Evolutionary conservation across 2,797 vertebrate species (phyloP).

Genomic region (Cyclura pinguis): DNA sequence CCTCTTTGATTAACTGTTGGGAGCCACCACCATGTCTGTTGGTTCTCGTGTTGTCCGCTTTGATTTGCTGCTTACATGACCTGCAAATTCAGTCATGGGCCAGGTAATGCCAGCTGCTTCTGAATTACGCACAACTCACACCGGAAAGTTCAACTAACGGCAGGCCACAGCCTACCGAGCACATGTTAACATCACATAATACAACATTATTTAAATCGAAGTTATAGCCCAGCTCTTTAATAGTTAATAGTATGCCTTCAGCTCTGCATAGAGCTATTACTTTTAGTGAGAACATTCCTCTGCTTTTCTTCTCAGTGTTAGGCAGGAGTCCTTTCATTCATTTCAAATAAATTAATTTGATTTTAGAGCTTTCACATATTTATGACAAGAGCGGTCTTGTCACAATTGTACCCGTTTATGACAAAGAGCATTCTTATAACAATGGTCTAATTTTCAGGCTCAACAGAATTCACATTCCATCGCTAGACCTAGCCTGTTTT

Average conservation of each 20-base stretch:
- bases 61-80: conserved; percentile 8
- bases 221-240: too few relatives aligned
- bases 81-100: conserved; percentile 15
- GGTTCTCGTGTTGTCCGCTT: neutral
- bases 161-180: neutral
- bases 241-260: neutral
- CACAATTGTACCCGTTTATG: neutral
- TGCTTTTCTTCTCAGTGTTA: neutral
- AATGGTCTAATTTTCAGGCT: neutral
- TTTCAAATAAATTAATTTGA: neutral
- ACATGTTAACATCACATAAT: neutral
- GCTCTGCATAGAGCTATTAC: neutral
- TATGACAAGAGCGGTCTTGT: neutral
- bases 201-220: neutral
- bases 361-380: neutral
- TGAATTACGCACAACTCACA: neutral
- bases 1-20: conserved; percentile 22
- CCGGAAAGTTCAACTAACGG: neutral
- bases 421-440: neutral
- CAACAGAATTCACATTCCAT: neutral
- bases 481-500: neutral
- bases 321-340: neutral
- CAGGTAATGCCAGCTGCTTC: conserved; percentile 16
- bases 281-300: neutral
- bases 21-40: neutral